phyloP scores from a whole-genome alignment of 2,113 vertebrate genomes.

The Leucoraja erinaceus region DNA sequence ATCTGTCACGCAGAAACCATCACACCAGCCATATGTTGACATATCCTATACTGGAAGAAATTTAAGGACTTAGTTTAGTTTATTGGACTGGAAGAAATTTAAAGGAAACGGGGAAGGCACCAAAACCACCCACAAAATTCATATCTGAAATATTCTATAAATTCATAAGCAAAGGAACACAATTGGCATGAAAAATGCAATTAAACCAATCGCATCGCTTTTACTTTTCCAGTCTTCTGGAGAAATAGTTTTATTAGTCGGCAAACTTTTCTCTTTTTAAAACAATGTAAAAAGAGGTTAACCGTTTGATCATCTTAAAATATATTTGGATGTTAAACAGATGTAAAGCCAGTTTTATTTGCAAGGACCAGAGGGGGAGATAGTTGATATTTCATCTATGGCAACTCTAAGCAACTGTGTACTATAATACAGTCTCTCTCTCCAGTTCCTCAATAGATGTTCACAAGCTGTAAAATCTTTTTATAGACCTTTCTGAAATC shows the following conservation, averaged over 20 bases:
- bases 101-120: not conserved
- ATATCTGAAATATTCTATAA: not conserved
- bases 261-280: not conserved
- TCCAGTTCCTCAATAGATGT: not conserved
- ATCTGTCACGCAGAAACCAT: not conserved
- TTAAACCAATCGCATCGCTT: too few relatives aligned
- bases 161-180: not conserved
- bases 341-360: not conserved
- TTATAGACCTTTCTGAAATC: constrained; percentile 17
- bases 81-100: not conserved
- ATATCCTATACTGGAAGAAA: not conserved
- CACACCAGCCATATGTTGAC: constrained; percentile 21
- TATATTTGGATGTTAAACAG: not conserved
- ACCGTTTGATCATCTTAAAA: not conserved
- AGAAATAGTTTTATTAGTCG: too few relatives aligned
- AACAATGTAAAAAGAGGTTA: not conserved
- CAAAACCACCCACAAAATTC: not conserved
- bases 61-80: not conserved
- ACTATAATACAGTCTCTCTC: not conserved
- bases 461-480: not conserved
- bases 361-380: not conserved
- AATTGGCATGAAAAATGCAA: not conserved
- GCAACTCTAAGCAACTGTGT: not conserved
- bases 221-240: too few relatives aligned
- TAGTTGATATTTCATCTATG: not conserved